Evolutionary conservation across 2,113 vertebrate genomes (phyloP).

Genomic region (Gopherus evgoodei): DNA sequence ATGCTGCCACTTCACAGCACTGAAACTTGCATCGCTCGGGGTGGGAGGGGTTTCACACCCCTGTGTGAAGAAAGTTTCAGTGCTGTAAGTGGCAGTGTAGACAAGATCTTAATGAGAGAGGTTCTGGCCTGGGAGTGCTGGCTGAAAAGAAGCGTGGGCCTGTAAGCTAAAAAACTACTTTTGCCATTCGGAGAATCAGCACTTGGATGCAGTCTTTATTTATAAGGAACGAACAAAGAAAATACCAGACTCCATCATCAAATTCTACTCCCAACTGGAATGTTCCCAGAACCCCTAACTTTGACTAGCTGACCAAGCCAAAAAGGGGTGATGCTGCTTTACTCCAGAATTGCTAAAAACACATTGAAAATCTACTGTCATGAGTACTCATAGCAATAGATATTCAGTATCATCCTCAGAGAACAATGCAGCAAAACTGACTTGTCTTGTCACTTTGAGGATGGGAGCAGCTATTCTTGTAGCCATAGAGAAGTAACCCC

Average conservation of each 20-base stretch:
- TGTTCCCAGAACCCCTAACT: not conserved
- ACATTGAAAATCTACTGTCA: not conserved
- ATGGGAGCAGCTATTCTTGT: not conserved
- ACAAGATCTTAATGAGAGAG: not conserved
- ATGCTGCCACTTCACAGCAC: too few relatives aligned
- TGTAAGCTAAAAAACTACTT: not conserved
- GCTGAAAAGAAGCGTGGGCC: not conserved
- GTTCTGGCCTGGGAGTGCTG: not conserved
- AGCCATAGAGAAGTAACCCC: constrained; percentile 6
- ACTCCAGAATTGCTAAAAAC: not conserved
- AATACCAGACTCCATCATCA: not conserved
- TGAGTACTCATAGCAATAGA: not conserved
- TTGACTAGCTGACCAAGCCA: not conserved
- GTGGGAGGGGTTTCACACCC: too few relatives aligned
- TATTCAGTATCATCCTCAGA: not conserved
- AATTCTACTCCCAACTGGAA: not conserved
- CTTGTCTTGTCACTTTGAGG: not conserved
- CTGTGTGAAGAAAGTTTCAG: too few relatives aligned
- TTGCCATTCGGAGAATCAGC: not conserved
- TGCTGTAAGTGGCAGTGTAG: not conserved
- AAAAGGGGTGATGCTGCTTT: not conserved
- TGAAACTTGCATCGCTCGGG: too few relatives aligned
- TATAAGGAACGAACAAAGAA: not conserved
- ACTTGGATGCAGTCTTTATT: not conserved
- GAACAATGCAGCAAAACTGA: not conserved